These are phyloP conservation scores for Megaceryle alcyon DNA, from an alignment of 2,797 vertebrate species.

Conservation along the genomic window DNA sequence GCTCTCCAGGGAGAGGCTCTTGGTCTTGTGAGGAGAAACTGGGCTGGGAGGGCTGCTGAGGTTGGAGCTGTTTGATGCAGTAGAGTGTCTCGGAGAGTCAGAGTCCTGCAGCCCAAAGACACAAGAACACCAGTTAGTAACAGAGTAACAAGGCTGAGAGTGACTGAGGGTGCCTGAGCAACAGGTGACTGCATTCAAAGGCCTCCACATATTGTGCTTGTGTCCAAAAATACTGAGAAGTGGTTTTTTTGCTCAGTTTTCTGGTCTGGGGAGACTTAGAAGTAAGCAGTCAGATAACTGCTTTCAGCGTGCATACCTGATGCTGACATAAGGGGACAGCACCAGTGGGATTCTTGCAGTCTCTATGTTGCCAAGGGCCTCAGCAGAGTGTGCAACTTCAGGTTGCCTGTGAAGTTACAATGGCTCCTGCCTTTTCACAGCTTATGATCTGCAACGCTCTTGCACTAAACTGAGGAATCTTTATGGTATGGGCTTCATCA, in stretches of 20 bases:
- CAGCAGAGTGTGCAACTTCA: not conserved
- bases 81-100: conserved; percentile 96
- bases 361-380: not conserved
- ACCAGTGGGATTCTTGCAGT: not conserved
- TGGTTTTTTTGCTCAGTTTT: not conserved
- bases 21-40: conserved; percentile 93
- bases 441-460: not conserved
- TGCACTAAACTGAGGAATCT: not conserved
- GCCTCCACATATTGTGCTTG: not conserved
- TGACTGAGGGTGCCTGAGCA: not conserved
- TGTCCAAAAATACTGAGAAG: not conserved
- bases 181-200: not conserved
- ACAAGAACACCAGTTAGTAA: not conserved
- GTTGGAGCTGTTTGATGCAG: conserved; percentile 98
- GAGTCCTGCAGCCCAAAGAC: conserved; percentile 87
- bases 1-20: conserved; percentile 97
- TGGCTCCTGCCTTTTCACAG: not conserved
- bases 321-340: not conserved
- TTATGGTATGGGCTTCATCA: not conserved
- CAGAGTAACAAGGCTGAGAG: accelerated
- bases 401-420: not conserved
- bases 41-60: conserved; percentile 98
- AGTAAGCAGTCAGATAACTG: not conserved
- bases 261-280: not conserved
- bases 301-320: not conserved